Percentiles rank a stretch among this genome's conserved stretches.
phyloP scores from a whole-genome alignment of 64 coral and sea anemone species.

The Pocillopora damicornis region DNA sequence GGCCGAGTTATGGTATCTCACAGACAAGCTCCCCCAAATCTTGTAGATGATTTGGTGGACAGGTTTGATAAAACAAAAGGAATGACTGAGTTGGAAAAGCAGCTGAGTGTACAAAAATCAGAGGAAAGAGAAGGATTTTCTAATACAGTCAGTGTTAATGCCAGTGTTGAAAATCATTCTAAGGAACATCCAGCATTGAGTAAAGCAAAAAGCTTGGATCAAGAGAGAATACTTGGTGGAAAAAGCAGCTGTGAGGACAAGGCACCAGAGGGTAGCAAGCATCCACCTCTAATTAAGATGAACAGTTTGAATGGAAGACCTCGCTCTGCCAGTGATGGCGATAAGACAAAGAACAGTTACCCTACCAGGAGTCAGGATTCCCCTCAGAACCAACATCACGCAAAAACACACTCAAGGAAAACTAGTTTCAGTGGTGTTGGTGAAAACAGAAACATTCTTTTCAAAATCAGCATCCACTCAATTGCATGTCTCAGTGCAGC shows the following conservation, averaged over 20 bases:
- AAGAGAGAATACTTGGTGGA: neutral
- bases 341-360: slow-evolving; percentile 45
- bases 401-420: slow-evolving; percentile 53
- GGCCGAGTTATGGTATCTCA: slow-evolving; percentile 83
- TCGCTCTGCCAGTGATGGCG: slow-evolving; percentile 89
- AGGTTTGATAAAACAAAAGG: slow-evolving; percentile 60
- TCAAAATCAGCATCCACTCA: slow-evolving; percentile 55
- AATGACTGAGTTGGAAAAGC: slow-evolving; percentile 57
- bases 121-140: slow-evolving; percentile 1
- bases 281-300: neutral
- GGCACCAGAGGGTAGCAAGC: neutral
- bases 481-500: slow-evolving; percentile 38
- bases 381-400: slow-evolving; percentile 2
- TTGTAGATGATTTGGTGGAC: slow-evolving; percentile 83
- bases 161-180: neutral
- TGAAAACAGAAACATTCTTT: slow-evolving; percentile 65
- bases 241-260: neutral
- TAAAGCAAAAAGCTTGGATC: slow-evolving; percentile 23
- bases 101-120: slow-evolving; percentile 48
- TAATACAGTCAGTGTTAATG: neutral
- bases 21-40: slow-evolving; percentile 78
- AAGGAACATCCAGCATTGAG: neutral
- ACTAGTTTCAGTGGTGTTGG: slow-evolving; percentile 50
- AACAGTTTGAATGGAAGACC: slow-evolving; percentile 48
- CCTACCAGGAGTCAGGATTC: neutral